These are phyloP conservation scores for Kryphioiulus occultus DNA, from an alignment of 2,888 invertebrate species.

Conservation along the genomic window DNA sequence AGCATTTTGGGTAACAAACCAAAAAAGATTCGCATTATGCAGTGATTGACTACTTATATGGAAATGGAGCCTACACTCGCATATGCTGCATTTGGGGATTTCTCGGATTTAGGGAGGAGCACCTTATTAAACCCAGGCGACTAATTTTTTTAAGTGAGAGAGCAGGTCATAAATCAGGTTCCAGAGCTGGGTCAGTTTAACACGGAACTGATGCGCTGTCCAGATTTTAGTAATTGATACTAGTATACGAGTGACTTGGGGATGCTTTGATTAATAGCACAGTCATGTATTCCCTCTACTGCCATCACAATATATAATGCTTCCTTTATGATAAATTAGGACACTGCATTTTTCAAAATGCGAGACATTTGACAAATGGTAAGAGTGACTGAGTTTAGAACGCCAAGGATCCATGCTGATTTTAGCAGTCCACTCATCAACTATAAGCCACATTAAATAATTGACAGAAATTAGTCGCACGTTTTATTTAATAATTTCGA, in stretches of 20 bases:
- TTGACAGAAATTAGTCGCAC: not conserved
- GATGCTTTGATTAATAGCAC: not conserved
- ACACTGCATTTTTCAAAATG: not conserved
- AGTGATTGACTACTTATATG: not conserved
- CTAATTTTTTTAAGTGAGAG: slow-evolving; percentile 20
- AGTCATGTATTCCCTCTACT: slow-evolving; percentile 18
- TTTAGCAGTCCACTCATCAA: not conserved
- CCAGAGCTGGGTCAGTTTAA: not conserved
- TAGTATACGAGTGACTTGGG: slow-evolving; percentile 4
- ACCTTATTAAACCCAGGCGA: not conserved
- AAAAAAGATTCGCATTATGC: not conserved
- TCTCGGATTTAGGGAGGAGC: not conserved
- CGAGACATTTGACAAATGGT: not conserved
- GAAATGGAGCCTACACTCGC: not conserved
- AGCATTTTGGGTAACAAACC: not conserved
- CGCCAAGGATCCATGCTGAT: not conserved
- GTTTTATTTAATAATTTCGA: too few relatives aligned
- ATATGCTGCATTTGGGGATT: not conserved
- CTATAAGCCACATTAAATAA: not conserved
- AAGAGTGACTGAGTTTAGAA: not conserved
- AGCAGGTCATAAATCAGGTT: slow-evolving; percentile 28
- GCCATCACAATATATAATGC: slow-evolving; percentile 7
- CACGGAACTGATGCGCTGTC: not conserved
- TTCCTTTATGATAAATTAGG: slow-evolving; percentile 10
- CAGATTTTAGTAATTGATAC: slow-evolving; percentile 34